A percentile compares a stretch with the other conserved stretches of the same genome.
Evolutionary conservation across 2,113 vertebrate genomes (phyloP).

Genomic region (Microcebus lehilahytsara): DNA sequence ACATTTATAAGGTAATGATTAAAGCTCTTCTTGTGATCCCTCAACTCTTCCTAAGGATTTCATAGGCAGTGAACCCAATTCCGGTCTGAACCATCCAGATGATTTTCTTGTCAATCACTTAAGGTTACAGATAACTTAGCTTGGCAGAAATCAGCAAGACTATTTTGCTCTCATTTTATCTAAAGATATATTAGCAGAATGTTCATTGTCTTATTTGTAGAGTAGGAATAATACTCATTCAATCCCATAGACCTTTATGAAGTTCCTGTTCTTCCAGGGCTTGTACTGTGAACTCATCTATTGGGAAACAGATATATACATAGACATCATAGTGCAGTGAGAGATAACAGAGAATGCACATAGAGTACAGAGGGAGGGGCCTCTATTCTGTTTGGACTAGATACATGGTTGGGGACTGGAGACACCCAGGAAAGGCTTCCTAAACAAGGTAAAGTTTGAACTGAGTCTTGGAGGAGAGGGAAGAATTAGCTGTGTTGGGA

Average conservation of each 20-base stretch:
- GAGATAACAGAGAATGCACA: background rate
- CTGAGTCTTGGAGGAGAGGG: background rate
- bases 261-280: background rate
- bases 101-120: background rate
- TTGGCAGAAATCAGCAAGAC: slow-evolving; percentile 6
- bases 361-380: background rate
- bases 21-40: slow-evolving; percentile 20
- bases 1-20: slow-evolving; percentile 2
- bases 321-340: background rate
- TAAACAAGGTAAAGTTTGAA: slow-evolving; percentile 21
- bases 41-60: background rate
- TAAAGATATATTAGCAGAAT: background rate
- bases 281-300: background rate
- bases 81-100: background rate
- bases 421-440: background rate
- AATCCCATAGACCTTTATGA: background rate
- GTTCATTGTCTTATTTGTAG: slow-evolving; percentile 12
- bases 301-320: background rate
- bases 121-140: background rate
- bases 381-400: background rate
- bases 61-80: background rate
- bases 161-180: background rate
- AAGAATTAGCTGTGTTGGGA: slow-evolving; percentile 13
- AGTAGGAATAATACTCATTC: background rate
- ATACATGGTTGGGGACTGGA: background rate